Evolutionary conservation across 2,113 vertebrate species (phyloP), one percentile per base, ranked within the genome.

Genomic region (Cyanistes caeruleus): DNA sequence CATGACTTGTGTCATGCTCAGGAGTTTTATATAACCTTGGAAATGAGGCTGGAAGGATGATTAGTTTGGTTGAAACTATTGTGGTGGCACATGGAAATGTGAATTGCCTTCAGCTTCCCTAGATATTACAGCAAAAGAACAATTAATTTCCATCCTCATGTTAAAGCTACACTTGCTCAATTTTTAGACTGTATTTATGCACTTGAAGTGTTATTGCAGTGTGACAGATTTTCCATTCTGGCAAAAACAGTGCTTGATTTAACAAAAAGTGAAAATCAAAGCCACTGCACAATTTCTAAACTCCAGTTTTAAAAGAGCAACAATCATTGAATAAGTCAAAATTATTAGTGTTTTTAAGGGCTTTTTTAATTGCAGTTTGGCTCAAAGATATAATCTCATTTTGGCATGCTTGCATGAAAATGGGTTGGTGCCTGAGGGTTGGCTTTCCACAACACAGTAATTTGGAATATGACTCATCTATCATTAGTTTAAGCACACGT

Each of bases 311-410:
- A 89, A 95, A 72, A 60, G 30, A 94, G 73, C 67, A 93, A 82
- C 68, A 87, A 88, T 87, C 58, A 92, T 62, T 76, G 87, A 84
- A 82, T 89, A 93, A 88, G 37, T 93, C 56, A 88, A 63, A 96
- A 86, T 94, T 89, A 92, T 81, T 90, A 78, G 72, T 60, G 48
- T 33, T 87, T 93, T 95, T 60, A 84, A 90, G 69, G 55, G 24
- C 72, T 27, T 84, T 96, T 94, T 84, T n/a, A 92, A 84, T 92
- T 1, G 15, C 62, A 37, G 78, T 91, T 95, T 95, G 95, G 62
- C 89, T 91, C 44, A 64, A 75, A 79, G 53, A 72, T 94, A 82
- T 56, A 87, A 72, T 89, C 64, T 87, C 81, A 76, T 93, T 95
- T 92, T 96, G 83, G 84, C 56, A 78, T 41, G 30, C 76, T 92